Base-by-base conservation (phyloP, 2,113 vertebrate genomes). In the Ceratotherium simum region DNA sequence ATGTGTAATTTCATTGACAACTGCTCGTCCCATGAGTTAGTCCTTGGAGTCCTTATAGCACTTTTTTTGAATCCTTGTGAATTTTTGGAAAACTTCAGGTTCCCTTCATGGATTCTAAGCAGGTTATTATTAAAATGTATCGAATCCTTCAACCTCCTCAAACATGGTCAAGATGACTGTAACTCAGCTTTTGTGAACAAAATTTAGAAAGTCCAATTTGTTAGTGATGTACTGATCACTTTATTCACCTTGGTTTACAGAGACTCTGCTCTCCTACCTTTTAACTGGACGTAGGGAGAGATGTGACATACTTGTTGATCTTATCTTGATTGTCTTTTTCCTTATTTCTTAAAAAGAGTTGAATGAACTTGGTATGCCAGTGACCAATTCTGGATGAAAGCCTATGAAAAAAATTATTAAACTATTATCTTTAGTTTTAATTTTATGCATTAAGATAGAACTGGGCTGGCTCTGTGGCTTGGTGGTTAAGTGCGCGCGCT, bases 81-180 rank as follows among this genome's bases (percentile, higher is more conserved):
- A 51, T 70, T 88, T 90, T 90, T 84, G 25, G n/a, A 62, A 79
- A 95, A 67, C 17, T 72, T 92, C 18, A 78, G 21, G 1, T 95
- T 90, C 8, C 73, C 23, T 95, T 96, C 46, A 39, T 91, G 46
- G 51, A 73, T 87, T 97, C 75, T 97, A 79, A 92, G 36, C 14
- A 54, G 9, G 8, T 87, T 84, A 56, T 91, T 96, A 70, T 91
- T 92, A 85, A 97, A 81, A 80, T 97, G 27, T 94, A 31, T 94
- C 79, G 36, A 11, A 80, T 98, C 25, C 39, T 93, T 93, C 54
- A 97, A 16, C 29, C 51, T 92, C 21, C 20, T 78, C 78, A 96
- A 60, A 91, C 80, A 25, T 89, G 25, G 18, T 82, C 58, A 88
- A 23, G 42, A 70, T 79, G 20, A 92, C 48, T 90, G 0, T 88